Base-by-base conservation (phyloP, 1,140 invertebrate species). In the Cydia strobilella region DNA sequence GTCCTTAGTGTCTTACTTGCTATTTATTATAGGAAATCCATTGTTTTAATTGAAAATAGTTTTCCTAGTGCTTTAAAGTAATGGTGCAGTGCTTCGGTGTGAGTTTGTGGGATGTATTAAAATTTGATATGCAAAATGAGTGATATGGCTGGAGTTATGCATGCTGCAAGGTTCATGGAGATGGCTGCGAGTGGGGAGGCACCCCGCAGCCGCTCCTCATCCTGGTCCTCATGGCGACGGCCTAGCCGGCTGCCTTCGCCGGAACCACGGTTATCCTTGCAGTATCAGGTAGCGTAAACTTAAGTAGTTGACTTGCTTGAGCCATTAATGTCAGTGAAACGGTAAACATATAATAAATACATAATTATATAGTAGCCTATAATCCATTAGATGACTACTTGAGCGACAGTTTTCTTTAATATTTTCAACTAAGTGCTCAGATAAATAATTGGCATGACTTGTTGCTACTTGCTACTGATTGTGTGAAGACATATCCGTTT, bases 201-300 rank as follows among this genome's bases (percentile, higher is more conserved):
- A 9, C 87, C 87, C 31, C 78, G 90, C 51, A 88, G 74, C 59
- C 83, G 90, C 9, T 91, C 90, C 0, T 88, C 88, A 0, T 90
- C 90, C 65, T 90, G 84, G 86, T 84, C 85, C 5, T 79, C 87
- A 6, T 84, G 88, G 82, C 79, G 84, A 35, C 77, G 86, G 69
- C 80, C 82, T 10, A 84, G 81, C 74, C 80, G 77, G 6, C 25
- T 82, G 7, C 73, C 77, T 31, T 83, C 88, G 35, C 82, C 80
- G 0, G 90, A 89, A 66, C 90, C 90, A 7, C 82, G 89, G 72
- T 85, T 86, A 39, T 92, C 90, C n/a, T 80, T 92, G 39, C 90
- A 92, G 72, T 85, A 86, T 79, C 80, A 90, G 86, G 90, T 91
- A 39, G 10, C 35, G 1, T 39, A 39, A 39, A 39, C 35, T 39